Conservation (phyloP, 2,797 vertebrate species). For the Taeniopygia guttata region DNA sequence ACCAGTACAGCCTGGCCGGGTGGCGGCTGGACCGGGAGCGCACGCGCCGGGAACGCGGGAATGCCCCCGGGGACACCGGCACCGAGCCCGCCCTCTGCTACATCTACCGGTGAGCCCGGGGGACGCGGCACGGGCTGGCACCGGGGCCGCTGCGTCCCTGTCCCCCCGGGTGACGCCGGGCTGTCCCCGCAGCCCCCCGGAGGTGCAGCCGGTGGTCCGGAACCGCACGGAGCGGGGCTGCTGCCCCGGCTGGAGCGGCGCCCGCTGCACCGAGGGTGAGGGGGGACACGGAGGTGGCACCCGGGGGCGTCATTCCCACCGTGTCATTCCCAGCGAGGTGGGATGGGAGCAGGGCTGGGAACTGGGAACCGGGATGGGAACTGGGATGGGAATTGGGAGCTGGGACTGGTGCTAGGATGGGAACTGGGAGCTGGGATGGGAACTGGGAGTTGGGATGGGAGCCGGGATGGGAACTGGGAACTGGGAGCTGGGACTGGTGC, state of each 20-base stretch:
- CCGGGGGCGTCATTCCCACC: fast-evolving
- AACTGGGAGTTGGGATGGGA: too few species aligned
- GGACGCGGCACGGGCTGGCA: fast-evolving
- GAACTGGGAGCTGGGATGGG: too few species aligned
- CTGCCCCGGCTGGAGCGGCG: conserved; percentile 87
- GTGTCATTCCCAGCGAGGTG: background rate
- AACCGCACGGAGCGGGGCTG: conserved; percentile 80
- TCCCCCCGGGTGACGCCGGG: fast-evolving
- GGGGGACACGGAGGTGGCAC: background rate
- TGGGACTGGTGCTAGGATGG: too few species aligned
- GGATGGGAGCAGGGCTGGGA: background rate
- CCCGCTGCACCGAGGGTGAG: conserved; percentile 83
- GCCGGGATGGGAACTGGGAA: too few species aligned
- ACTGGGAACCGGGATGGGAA: too few species aligned
- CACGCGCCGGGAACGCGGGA: conserved; percentile 55
- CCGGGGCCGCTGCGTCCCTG: too few species aligned
- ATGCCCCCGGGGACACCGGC: background rate
- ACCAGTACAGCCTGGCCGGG: conserved; percentile 80
- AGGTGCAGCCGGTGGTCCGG: conserved; percentile 66
- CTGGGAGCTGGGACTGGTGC: too few species aligned
- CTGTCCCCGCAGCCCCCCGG: conserved; percentile 71
- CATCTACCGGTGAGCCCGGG: conserved; percentile 83
- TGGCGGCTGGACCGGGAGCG: conserved; percentile 83
- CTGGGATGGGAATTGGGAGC: too few species aligned
- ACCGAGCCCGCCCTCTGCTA: conserved; percentile 71